Conservation (phyloP, 2,797 vertebrate species). For the Gymnoscopelus microlampas region DNA sequence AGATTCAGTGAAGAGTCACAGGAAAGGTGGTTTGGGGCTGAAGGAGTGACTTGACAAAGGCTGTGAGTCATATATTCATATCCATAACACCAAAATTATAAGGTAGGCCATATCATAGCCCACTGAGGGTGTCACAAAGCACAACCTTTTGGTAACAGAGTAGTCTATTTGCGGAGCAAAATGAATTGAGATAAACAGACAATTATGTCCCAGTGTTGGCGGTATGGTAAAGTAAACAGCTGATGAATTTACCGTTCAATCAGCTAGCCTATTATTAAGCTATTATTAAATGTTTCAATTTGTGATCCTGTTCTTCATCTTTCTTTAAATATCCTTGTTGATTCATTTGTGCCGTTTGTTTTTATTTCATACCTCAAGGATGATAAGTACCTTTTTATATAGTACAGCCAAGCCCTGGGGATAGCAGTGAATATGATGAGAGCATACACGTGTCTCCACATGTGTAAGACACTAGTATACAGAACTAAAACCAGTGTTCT, state of each 20-base stretch:
- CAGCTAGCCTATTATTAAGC: not conserved
- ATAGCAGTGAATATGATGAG: slow-evolving; percentile 26
- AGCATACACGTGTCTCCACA: slow-evolving; percentile 25
- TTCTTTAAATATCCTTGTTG: not conserved
- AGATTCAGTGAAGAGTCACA: not conserved
- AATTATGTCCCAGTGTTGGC: not conserved
- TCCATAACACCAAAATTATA: not conserved
- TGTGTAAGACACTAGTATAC: not conserved
- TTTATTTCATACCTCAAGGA: slow-evolving; percentile 8
- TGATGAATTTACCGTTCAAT: not conserved
- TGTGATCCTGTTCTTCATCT: slow-evolving; percentile 3
- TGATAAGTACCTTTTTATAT: slow-evolving; percentile 15
- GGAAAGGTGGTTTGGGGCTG: not conserved
- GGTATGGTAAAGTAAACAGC: not conserved
- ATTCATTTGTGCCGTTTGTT: slow-evolving; percentile 19
- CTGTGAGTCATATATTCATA: not conserved
- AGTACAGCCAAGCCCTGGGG: slow-evolving; percentile 10
- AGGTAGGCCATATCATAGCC: not conserved
- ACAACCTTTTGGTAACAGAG: not conserved
- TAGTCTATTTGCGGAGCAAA: not conserved
- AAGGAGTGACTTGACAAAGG: not conserved
- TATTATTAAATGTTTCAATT: not conserved
- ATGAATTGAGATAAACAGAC: not conserved
- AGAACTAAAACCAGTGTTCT: not conserved
- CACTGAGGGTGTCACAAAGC: not conserved